phyloP scores from a whole-genome alignment of 1,140 invertebrate genomes.

The Coenobita brevimanus region DNA sequence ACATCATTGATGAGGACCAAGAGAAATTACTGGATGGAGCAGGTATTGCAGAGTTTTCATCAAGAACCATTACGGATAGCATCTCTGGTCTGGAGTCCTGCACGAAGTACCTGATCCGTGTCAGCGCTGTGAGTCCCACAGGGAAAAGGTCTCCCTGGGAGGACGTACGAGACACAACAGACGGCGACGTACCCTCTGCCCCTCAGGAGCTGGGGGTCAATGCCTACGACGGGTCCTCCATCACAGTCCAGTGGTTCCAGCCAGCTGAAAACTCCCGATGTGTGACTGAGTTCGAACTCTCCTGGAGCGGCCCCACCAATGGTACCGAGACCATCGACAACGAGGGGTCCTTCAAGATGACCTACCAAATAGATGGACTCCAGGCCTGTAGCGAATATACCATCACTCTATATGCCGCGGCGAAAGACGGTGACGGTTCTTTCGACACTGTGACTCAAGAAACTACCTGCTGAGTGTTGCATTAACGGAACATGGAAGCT shows the following conservation, averaged over 20 bases:
- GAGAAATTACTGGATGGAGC: background rate
- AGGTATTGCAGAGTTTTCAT: background rate
- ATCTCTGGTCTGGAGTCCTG: constrained; percentile 34
- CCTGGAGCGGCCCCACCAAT: background rate
- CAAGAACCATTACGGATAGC: background rate
- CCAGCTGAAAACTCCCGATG: constrained; percentile 19
- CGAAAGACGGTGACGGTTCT: background rate
- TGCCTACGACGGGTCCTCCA: background rate
- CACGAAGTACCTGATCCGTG: constrained; percentile 37
- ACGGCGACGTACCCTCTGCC: constrained; percentile 8
- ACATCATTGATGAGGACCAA: constrained; percentile 26
- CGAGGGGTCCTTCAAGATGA: background rate
- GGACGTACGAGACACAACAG: background rate
- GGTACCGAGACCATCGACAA: background rate
- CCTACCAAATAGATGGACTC: background rate
- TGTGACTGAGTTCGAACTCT: constrained; percentile 2
- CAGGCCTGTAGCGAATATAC: background rate
- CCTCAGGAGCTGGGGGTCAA: background rate
- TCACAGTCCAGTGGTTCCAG: constrained; percentile 35
- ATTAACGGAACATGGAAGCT: too few relatives aligned
- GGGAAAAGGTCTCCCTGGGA: background rate
- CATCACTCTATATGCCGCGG: constrained; percentile 8
- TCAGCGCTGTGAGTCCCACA: background rate
- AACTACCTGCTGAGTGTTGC: constrained; percentile 2
- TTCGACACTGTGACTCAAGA: background rate